A percentile compares a stretch with the other conserved stretches of the same genome.
Conservation (phyloP, 2,113 vertebrate species). For the Gymnarchus niloticus region DNA sequence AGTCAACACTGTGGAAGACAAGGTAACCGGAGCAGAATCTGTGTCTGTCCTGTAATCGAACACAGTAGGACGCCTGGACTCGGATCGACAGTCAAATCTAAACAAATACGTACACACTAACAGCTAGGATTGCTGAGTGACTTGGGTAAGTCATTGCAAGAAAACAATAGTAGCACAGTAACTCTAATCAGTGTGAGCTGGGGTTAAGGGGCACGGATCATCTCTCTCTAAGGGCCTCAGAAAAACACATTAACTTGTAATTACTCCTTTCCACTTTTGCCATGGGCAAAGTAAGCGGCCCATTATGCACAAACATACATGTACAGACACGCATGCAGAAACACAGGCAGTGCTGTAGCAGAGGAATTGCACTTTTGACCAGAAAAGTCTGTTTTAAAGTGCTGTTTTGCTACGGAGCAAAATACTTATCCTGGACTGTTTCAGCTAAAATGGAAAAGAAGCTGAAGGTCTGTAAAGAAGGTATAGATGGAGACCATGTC, state of each 20-base stretch:
- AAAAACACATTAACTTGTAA: conserved; percentile 34
- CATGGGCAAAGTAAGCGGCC: conserved; percentile 5
- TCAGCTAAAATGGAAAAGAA: background rate
- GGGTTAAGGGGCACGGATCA: background rate
- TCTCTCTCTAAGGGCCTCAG: background rate
- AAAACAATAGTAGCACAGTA: background rate
- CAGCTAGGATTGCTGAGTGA: background rate
- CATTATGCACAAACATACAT: background rate
- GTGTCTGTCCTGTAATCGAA: background rate
- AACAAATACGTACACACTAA: background rate
- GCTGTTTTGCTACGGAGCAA: background rate
- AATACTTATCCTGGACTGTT: too few species aligned
- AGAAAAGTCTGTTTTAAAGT: background rate
- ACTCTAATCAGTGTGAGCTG: background rate
- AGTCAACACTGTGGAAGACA: background rate
- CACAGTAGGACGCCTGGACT: background rate
- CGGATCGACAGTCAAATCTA: background rate
- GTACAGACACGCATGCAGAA: background rate
- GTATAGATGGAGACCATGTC: background rate
- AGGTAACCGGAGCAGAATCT: background rate
- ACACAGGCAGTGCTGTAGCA: background rate
- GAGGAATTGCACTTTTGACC: background rate
- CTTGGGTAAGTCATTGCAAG: background rate
- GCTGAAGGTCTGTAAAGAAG: background rate
- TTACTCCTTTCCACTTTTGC: conserved; percentile 24